These are phyloP conservation scores for Geopemphigus sp. DNA, from an alignment of 1,140 invertebrate species.

Conservation along the genomic window DNA sequence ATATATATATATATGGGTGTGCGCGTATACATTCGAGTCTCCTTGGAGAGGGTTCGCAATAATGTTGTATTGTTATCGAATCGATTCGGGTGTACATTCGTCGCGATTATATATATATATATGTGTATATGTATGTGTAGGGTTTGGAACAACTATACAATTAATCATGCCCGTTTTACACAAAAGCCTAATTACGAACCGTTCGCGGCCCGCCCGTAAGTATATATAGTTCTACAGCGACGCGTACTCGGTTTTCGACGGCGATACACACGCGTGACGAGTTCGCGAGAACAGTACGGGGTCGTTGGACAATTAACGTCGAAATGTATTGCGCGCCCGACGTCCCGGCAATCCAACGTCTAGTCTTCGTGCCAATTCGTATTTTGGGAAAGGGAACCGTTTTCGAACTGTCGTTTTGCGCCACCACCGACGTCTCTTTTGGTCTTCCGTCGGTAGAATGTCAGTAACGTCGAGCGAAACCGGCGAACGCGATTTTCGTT, in stretches of 20 bases:
- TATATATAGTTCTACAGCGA: not conserved
- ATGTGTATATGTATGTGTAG: not conserved
- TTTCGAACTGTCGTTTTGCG: too few species aligned
- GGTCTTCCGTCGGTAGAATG: too few species aligned
- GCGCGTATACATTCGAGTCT: not conserved
- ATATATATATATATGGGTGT: not conserved
- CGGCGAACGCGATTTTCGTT: too few species aligned
- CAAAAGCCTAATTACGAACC: conserved; percentile 25
- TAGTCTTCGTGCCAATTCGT: too few species aligned
- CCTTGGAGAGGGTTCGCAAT: conserved; percentile 18
- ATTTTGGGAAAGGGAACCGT: too few species aligned
- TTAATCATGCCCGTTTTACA: conserved; percentile 6
- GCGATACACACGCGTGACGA: not conserved
- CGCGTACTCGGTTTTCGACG: not conserved
- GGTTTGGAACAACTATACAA: not conserved
- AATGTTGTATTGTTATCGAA: conserved; percentile 25
- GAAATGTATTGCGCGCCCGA: too few species aligned
- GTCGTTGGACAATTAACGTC: too few species aligned
- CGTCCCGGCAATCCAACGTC: too few species aligned
- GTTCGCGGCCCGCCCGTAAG: not conserved
- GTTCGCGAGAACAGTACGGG: not conserved
- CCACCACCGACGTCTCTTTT: too few species aligned
- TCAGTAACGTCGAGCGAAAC: too few species aligned
- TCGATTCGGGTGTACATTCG: conserved; percentile 10
- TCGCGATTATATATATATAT: too few species aligned